Percentiles rank a stretch among this genome's conserved stretches.
Evolutionary conservation across 2,113 vertebrate genomes (phyloP).

Genomic region (Proterorhinus semilunaris): DNA sequence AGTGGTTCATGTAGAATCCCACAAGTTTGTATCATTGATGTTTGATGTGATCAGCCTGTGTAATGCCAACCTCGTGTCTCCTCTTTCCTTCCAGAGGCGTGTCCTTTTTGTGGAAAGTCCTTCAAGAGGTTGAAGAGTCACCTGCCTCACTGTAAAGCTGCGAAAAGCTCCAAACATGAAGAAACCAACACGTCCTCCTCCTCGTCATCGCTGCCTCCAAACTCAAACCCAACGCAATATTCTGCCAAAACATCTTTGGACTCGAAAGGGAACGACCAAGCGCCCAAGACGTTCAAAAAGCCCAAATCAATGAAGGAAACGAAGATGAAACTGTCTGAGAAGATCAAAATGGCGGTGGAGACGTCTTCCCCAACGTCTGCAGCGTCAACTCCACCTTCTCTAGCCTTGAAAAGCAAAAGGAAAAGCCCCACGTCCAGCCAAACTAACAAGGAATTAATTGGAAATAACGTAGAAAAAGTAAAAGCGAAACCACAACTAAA

Average conservation of each 20-base stretch:
- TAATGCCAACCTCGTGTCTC: not conserved
- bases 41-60: not conserved
- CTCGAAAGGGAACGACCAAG: conserved; percentile 11
- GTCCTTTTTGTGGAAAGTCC: conserved; percentile 82
- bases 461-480: not conserved
- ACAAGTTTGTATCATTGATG: no score
- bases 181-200: not conserved
- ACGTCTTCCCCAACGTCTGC: not conserved
- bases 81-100: conserved; percentile 67
- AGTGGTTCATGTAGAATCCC: not conserved
- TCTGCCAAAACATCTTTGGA: not conserved
- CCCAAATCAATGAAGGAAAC: conserved; percentile 32
- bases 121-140: conserved; percentile 88
- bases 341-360: conserved; percentile 13
- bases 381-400: not conserved
- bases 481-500: no score
- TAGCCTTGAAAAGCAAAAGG: conserved; percentile 36
- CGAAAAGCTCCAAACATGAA: conserved; percentile 5
- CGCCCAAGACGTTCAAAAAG: not conserved
- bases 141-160: conserved; percentile 82
- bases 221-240: not conserved
- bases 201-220: not conserved
- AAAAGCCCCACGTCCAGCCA: conserved; percentile 18
- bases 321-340: conserved; percentile 36
- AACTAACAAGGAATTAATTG: not conserved